phyloP scores from a whole-genome alignment of 2,113 vertebrate genomes.

The Pelecanoides urinatrix region DNA sequence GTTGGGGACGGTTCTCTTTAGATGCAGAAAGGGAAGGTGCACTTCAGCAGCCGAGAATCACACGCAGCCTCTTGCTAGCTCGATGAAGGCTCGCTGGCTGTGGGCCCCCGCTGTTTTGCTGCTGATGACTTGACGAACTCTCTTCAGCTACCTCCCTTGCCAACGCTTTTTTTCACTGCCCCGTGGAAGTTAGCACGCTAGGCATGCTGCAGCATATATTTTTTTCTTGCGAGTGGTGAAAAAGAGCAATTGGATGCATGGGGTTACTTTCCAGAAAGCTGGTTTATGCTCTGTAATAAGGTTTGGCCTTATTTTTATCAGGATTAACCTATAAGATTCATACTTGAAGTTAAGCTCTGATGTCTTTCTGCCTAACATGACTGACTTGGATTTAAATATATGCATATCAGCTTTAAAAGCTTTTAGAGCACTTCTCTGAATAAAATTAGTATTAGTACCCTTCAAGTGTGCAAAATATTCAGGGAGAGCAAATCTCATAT shows the following conservation, averaged over 20 bases:
- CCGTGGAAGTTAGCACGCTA: neutral
- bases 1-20: neutral
- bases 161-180: neutral
- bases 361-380: slow-evolving; percentile 38
- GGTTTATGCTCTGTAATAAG: neutral
- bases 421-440: slow-evolving; percentile 28
- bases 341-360: slow-evolving; percentile 44
- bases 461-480: slow-evolving; percentile 45
- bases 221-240: neutral
- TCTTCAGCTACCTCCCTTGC: neutral
- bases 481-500: neutral
- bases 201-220: neutral
- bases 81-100: neutral
- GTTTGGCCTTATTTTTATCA: slow-evolving; percentile 35
- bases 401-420: slow-evolving; percentile 49
- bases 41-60: neutral
- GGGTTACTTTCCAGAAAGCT: slow-evolving; percentile 33
- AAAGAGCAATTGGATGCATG: neutral
- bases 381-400: slow-evolving; percentile 44
- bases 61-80: neutral
- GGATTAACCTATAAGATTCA: slow-evolving; percentile 57
- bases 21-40: neutral
- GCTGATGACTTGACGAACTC: neutral
- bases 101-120: neutral
- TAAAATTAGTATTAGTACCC: neutral